These are phyloP conservation scores for Anas bernieri DNA, from an alignment of 2,797 vertebrate genomes.

Conservation along the genomic window DNA sequence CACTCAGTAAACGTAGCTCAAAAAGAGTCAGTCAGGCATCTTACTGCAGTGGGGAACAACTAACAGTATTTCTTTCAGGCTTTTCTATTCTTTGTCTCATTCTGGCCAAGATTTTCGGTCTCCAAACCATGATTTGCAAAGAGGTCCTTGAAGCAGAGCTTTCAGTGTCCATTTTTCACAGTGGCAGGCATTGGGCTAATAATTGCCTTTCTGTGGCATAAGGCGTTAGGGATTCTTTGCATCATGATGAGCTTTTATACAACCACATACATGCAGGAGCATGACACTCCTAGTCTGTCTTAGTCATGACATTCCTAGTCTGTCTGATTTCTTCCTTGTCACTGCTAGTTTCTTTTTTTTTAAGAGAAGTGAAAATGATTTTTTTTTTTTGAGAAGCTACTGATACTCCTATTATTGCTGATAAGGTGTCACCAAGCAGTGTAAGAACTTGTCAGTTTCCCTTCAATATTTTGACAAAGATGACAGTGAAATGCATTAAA, in stretches of 20 bases:
- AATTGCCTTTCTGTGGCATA: not conserved
- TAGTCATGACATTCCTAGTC: not conserved
- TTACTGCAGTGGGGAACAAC: rapidly evolving
- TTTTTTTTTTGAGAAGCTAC: not conserved
- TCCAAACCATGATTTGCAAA: not conserved
- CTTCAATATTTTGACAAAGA: not conserved
- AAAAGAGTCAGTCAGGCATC: not conserved
- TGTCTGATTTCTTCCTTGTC: not conserved
- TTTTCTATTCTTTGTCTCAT: not conserved
- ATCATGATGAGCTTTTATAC: not conserved
- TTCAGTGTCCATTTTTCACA: not conserved
- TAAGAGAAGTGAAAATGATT: not conserved
- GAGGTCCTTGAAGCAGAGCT: not conserved
- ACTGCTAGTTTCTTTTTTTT: not conserved
- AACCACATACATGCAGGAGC: not conserved
- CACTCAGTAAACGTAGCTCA: not conserved
- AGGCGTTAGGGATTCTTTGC: not conserved
- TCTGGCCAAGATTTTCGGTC: not conserved
- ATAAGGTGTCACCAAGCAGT: not conserved
- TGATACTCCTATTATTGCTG: not conserved
- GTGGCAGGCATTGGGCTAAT: rapidly evolving
- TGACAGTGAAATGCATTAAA: not conserved
- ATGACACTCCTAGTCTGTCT: not conserved
- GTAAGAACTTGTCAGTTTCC: not conserved
- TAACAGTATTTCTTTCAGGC: not conserved